Evolutionary conservation across 1,140 invertebrate genomes (phyloP).

Genomic region (Rhopalosiphum maidis): DNA sequence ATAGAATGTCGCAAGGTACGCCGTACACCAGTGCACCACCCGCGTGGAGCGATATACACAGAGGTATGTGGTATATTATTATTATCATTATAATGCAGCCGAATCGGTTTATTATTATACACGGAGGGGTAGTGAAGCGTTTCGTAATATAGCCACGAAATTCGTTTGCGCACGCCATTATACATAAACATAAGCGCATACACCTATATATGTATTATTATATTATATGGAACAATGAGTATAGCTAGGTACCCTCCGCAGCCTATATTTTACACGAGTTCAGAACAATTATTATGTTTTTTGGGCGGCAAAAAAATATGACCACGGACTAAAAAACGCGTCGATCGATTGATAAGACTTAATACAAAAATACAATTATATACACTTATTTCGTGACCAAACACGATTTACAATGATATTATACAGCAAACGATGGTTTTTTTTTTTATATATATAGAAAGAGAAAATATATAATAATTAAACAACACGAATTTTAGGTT

Average conservation of each 20-base stretch:
- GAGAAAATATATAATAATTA: neutral
- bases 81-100: slow-evolving; percentile 10
- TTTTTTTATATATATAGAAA: no score
- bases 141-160: slow-evolving; percentile 10
- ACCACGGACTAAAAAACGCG: neutral
- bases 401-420: neutral
- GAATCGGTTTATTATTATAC: slow-evolving; percentile 5
- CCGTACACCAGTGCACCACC: neutral
- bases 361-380: neutral
- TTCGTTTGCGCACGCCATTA: neutral
- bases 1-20: neutral
- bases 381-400: neutral
- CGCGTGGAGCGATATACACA: neutral
- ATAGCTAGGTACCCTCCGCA: neutral
- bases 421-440: neutral
- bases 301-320: neutral
- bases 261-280: neutral
- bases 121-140: neutral
- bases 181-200: neutral
- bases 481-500: neutral
- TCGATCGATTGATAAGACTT: neutral
- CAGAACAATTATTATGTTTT: neutral
- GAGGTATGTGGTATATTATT: slow-evolving; percentile 8
- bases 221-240: neutral
- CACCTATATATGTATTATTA: neutral